Evolutionary conservation across 2,888 invertebrate genomes (phyloP).

Genomic region (Brachypalpus laphriformis): DNA sequence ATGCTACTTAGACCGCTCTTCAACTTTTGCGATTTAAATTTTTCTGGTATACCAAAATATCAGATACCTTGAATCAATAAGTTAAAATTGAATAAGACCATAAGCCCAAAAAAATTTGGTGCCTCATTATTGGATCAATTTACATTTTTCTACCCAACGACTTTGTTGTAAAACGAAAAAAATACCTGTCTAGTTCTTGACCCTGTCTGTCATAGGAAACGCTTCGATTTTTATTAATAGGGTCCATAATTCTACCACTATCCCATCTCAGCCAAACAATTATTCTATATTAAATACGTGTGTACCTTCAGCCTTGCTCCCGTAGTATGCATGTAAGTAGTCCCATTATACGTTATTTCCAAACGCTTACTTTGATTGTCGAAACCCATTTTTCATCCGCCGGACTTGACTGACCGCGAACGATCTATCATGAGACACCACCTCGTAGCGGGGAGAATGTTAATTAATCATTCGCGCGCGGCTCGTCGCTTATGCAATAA

Average conservation of each 20-base stretch:
- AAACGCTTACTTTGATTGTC: slow-evolving; percentile 72
- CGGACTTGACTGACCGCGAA: slow-evolving; percentile 60
- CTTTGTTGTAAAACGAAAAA: too few species aligned
- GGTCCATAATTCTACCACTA: neutral
- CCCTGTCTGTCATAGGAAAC: slow-evolving; percentile 13
- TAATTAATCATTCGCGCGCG: slow-evolving; percentile 69
- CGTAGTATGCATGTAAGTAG: slow-evolving; percentile 46
- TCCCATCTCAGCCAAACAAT: slow-evolving; percentile 10
- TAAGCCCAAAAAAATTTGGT: too few species aligned
- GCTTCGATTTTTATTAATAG: slow-evolving; percentile 4
- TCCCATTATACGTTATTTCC: slow-evolving; percentile 64
- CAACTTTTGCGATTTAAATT: too few species aligned
- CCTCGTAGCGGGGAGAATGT: slow-evolving; percentile 62
- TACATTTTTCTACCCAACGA: too few species aligned
- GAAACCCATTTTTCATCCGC: slow-evolving; percentile 69
- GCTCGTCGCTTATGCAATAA: slow-evolving; percentile 63
- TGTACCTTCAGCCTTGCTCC: slow-evolving; percentile 15
- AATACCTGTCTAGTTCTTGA: slow-evolving; percentile 17
- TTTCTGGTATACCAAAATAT: too few species aligned
- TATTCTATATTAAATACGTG: slow-evolving; percentile 24
- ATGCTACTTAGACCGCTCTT: too few species aligned
- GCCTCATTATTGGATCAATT: too few species aligned
- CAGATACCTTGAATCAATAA: too few species aligned
- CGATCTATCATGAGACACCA: slow-evolving; percentile 73
- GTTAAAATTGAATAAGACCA: too few species aligned